Conservation (phyloP, 2,888 invertebrate genomes). For the Sturmia bella region DNA sequence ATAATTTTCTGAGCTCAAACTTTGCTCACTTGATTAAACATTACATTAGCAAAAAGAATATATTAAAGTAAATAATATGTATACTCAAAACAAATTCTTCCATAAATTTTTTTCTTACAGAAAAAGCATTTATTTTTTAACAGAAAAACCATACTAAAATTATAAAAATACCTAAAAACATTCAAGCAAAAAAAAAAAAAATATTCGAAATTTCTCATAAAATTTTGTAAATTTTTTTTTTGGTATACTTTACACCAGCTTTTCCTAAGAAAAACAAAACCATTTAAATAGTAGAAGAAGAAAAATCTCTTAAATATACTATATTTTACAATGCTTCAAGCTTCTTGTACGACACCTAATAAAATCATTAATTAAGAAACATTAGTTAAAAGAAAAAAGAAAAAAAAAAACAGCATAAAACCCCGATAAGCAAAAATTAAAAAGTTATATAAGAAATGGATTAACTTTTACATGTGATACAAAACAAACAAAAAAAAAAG, state of each 20-base stretch:
- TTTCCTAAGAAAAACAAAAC: conserved; percentile 72
- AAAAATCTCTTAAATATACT: too few relatives aligned
- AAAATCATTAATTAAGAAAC: conserved; percentile 53
- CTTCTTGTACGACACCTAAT: conserved; percentile 34
- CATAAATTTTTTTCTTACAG: conserved; percentile 64
- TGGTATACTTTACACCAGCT: conserved; percentile 74
- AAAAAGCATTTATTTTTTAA: conserved; percentile 70
- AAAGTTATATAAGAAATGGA: conserved; percentile 19
- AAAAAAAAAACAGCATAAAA: too few relatives aligned
- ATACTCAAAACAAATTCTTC: conserved; percentile 63
- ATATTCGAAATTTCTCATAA: conserved; percentile 71
- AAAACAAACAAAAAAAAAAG: conserved; percentile 25
- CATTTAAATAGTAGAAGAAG: conserved; percentile 11
- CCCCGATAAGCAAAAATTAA: too few relatives aligned
- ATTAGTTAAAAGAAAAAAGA: conserved; percentile 37
- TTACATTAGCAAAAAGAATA: conserved; percentile 7
- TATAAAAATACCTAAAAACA: conserved; percentile 7
- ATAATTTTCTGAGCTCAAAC: conserved; percentile 6
- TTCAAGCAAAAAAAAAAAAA: conserved; percentile 35
- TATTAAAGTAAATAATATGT: conserved; percentile 39
- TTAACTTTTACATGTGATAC: conserved; percentile 69
- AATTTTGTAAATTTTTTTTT: conserved; percentile 16
- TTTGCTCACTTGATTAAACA: background rate
- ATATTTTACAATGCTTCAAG: conserved; percentile 58
- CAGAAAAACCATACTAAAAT: conserved; percentile 46